These are phyloP conservation scores for Thereva unica DNA, from an alignment of 2,888 invertebrate genomes.

Conservation along the genomic window DNA sequence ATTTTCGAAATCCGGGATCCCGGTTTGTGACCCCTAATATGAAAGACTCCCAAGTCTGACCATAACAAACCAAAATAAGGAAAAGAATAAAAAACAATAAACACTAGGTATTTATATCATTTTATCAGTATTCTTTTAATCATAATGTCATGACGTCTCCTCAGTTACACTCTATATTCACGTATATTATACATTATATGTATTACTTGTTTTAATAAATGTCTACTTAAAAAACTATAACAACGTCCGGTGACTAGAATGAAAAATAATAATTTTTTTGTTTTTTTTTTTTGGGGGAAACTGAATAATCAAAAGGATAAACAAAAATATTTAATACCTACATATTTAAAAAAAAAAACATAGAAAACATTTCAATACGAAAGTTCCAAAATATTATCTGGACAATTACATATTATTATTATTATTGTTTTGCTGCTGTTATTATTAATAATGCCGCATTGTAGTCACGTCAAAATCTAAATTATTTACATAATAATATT, in stretches of 20 bases:
- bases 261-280: slow-evolving; percentile 9
- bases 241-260: slow-evolving; percentile 25
- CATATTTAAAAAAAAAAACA: slow-evolving; percentile 17
- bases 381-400: slow-evolving; percentile 17
- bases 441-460: no score
- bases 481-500: no score
- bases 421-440: not conserved
- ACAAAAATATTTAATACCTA: slow-evolving; percentile 9
- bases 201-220: slow-evolving; percentile 12
- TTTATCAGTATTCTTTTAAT: not conserved
- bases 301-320: not conserved
- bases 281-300: not conserved
- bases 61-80: no score
- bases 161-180: slow-evolving; percentile 17
- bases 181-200: slow-evolving; percentile 15
- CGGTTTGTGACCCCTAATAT: no score
- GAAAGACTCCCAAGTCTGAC: no score
- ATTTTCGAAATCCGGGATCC: no score
- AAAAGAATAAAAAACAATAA: no score
- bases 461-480: no score
- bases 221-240: slow-evolving; percentile 21
- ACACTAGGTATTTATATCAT: not conserved
- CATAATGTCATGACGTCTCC: slow-evolving; percentile 11
- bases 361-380: slow-evolving; percentile 32
- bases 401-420: slow-evolving; percentile 3